These are phyloP conservation scores for Pseudoips prasinana DNA, from an alignment of 2,888 invertebrate species.

Conservation along the genomic window DNA sequence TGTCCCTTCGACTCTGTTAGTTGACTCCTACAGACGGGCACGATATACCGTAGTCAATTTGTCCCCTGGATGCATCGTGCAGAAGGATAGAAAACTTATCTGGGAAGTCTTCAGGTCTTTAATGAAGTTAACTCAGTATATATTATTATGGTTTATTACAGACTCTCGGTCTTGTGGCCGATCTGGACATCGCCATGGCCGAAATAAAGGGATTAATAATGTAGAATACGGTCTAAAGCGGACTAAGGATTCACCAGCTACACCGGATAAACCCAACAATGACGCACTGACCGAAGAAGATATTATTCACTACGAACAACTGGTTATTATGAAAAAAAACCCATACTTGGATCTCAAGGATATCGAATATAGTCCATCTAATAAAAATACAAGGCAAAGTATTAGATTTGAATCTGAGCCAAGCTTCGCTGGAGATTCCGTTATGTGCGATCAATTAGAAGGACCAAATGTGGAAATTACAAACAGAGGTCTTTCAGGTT, in stretches of 20 bases:
- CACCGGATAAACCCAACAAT: too few relatives aligned
- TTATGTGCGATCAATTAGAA: conserved; percentile 51
- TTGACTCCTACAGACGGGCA: too few relatives aligned
- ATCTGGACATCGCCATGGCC: conserved; percentile 17
- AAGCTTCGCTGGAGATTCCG: conserved; percentile 44
- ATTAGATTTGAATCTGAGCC: conserved; percentile 36
- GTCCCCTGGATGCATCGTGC: too few relatives aligned
- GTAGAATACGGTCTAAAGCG: too few relatives aligned
- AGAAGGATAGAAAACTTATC: too few relatives aligned
- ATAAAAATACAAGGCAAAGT: conserved; percentile 53
- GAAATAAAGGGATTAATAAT: too few relatives aligned
- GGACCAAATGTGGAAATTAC: conserved; percentile 62
- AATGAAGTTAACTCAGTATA: too few relatives aligned
- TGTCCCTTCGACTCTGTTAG: too few relatives aligned
- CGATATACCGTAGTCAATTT: too few relatives aligned
- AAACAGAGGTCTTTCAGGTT: conserved; percentile 68
- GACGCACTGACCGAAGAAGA: conserved; percentile 46
- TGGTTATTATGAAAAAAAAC: conserved; percentile 73
- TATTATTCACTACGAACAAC: conserved; percentile 59
- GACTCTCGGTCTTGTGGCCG: conserved; percentile 34
- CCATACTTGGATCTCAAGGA: conserved; percentile 69
- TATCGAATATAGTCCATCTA: conserved; percentile 50
- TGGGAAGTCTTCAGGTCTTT: too few relatives aligned
- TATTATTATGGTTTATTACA: conserved; percentile 24
- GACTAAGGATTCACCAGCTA: too few relatives aligned